phyloP scores from a whole-genome alignment of 2,113 vertebrate species.

The Ciconia maguari region DNA sequence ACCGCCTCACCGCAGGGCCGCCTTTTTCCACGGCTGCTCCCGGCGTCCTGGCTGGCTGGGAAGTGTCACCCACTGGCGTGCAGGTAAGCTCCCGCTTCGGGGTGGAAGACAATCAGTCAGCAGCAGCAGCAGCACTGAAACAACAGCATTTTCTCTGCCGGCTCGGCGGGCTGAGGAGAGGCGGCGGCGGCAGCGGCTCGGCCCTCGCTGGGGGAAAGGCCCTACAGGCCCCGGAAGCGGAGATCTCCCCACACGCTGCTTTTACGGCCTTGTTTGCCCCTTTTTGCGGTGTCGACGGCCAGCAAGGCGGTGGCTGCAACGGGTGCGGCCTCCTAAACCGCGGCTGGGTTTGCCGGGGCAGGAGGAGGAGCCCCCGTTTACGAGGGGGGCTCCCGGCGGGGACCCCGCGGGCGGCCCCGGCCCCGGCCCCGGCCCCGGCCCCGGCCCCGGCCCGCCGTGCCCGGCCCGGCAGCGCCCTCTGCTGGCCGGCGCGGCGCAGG shows the following conservation, averaged over 20 bases:
- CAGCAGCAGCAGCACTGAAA: too few relatives aligned
- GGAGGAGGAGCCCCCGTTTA: too few relatives aligned
- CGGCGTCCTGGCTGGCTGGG: neutral
- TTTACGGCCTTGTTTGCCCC: rapidly evolving
- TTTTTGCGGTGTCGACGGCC: rapidly evolving
- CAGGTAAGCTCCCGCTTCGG: slow-evolving; percentile 28
- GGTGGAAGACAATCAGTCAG: neutral
- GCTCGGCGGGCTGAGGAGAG: neutral
- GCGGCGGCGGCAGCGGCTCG: neutral
- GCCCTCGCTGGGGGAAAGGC: too few relatives aligned
- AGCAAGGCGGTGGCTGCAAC: too few relatives aligned
- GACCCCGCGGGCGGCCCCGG: neutral
- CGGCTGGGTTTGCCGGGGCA: too few relatives aligned
- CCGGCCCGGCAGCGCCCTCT: neutral
- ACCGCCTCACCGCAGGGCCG: neutral
- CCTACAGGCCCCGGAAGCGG: too few relatives aligned
- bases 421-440: too few relatives aligned
- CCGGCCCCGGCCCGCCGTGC: too few relatives aligned
- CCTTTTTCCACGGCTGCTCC: neutral
- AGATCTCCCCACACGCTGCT: rapidly evolving
- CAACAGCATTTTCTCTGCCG: rapidly evolving
- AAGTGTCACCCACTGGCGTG: neutral
- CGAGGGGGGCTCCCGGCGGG: neutral
- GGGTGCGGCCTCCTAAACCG: neutral
- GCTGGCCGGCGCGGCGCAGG: neutral